These are phyloP conservation scores for Pungitius pungitius DNA, from an alignment of 2,113 vertebrate species.

Conservation along the genomic window DNA sequence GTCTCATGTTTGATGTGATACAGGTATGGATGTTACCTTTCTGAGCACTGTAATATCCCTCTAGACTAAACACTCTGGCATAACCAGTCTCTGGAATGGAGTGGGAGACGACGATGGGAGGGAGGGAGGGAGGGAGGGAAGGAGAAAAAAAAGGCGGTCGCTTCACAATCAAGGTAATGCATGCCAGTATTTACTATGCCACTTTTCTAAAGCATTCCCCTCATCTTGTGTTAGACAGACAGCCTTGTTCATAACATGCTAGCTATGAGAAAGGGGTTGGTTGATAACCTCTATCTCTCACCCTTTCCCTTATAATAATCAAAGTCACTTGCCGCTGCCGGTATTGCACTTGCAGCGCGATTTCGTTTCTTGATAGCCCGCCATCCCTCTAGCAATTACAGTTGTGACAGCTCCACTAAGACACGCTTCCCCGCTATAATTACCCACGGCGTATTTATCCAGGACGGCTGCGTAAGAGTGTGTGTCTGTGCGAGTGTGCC, in stretches of 20 bases:
- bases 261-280: conserved; percentile 57
- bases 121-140: neutral
- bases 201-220: conserved; percentile 51
- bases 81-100: conserved; percentile 29
- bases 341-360: conserved; percentile 69
- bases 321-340: conserved; percentile 71
- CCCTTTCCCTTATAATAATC: conserved; percentile 75
- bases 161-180: conserved; percentile 39
- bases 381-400: conserved; percentile 82
- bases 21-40: conserved; percentile 64
- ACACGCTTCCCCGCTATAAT: conserved; percentile 78
- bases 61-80: conserved; percentile 43
- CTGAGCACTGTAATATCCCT: conserved; percentile 51
- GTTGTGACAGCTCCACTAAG: conserved; percentile 81
- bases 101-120: neutral
- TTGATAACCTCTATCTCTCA: conserved; percentile 73
- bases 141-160: neutral
- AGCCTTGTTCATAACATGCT: conserved; percentile 67
- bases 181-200: conserved; percentile 49
- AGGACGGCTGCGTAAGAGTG: conserved; percentile 62
- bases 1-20: conserved; percentile 67
- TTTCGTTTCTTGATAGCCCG: conserved; percentile 78
- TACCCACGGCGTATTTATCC: conserved; percentile 79
- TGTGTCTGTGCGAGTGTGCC: conserved; percentile 13
- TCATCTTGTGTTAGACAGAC: conserved; percentile 72